A percentile compares a stretch with the other conserved stretches of the same genome.
Evolutionary conservation across 2,797 vertebrate species (phyloP).

Genomic region (Loris lydekkerianus): DNA sequence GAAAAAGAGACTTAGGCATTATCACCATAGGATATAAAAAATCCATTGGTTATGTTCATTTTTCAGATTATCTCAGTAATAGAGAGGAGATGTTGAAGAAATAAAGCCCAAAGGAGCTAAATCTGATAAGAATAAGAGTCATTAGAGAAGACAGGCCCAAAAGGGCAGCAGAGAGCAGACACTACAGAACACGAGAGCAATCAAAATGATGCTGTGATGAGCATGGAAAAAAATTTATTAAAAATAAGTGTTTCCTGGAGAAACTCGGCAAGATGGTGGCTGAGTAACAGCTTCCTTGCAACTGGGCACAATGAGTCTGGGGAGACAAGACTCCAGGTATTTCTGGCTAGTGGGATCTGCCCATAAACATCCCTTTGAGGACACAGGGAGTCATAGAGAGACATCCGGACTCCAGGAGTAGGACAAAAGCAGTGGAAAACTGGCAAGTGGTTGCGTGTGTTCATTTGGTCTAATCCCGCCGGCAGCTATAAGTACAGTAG

Average conservation of each 20-base stretch:
- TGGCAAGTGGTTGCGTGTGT: too few relatives aligned
- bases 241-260: neutral
- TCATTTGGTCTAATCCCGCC: too few relatives aligned
- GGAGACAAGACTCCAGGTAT: too few relatives aligned
- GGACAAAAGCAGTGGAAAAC: too few relatives aligned
- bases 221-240: neutral
- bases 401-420: too few relatives aligned
- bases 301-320: too few relatives aligned
- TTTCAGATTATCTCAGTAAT: slow-evolving; percentile 38
- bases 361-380: too few relatives aligned
- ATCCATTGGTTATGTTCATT: neutral
- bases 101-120: neutral
- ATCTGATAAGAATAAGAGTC: neutral
- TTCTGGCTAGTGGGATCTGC: too few relatives aligned
- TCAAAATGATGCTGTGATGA: neutral
- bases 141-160: neutral
- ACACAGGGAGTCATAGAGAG: too few relatives aligned
- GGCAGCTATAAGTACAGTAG: too few relatives aligned
- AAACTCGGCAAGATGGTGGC: too few relatives aligned
- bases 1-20: neutral
- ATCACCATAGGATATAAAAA: neutral
- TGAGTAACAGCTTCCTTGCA: too few relatives aligned
- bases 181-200: neutral
- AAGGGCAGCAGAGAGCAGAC: neutral
- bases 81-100: neutral